phyloP scores from a whole-genome alignment of 2,797 vertebrate species.

The Myripristis murdjan region DNA sequence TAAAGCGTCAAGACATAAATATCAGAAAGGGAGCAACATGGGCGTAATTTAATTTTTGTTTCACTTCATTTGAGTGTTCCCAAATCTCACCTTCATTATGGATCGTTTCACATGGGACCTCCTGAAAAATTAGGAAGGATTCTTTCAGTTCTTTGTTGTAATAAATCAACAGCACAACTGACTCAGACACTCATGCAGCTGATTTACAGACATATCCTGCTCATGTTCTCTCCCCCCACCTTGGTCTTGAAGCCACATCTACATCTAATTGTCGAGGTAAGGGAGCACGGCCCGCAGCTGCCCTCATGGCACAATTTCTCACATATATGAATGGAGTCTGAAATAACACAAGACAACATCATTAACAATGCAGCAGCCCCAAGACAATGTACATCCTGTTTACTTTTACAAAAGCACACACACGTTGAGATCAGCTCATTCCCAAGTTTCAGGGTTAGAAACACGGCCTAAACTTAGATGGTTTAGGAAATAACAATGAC shows the following conservation, averaged over 20 bases:
- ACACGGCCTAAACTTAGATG: neutral
- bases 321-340: slow-evolving; percentile 95
- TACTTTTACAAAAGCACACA: neutral
- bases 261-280: slow-evolving; percentile 93
- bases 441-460: neutral
- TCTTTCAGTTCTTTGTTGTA: slow-evolving; percentile 3
- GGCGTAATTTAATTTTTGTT: neutral
- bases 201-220: neutral
- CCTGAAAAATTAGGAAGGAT: slow-evolving; percentile 83
- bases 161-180: neutral
- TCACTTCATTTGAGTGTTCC: neutral
- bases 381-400: slow-evolving; percentile 5
- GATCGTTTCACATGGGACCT: slow-evolving; percentile 92
- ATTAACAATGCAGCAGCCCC: neutral
- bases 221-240: slow-evolving; percentile 75
- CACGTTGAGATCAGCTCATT: neutral
- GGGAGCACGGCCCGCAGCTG: slow-evolving; percentile 92
- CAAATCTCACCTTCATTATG: slow-evolving; percentile 91
- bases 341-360: slow-evolving; percentile 45
- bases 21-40: neutral
- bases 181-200: accelerated
- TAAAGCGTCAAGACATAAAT: neutral
- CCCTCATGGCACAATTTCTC: slow-evolving; percentile 96
- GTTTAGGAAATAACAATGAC: too few species aligned
- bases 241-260: slow-evolving; percentile 95